Evolutionary conservation across 2,888 invertebrate species (phyloP).

Genomic region (Germaria angustata): DNA sequence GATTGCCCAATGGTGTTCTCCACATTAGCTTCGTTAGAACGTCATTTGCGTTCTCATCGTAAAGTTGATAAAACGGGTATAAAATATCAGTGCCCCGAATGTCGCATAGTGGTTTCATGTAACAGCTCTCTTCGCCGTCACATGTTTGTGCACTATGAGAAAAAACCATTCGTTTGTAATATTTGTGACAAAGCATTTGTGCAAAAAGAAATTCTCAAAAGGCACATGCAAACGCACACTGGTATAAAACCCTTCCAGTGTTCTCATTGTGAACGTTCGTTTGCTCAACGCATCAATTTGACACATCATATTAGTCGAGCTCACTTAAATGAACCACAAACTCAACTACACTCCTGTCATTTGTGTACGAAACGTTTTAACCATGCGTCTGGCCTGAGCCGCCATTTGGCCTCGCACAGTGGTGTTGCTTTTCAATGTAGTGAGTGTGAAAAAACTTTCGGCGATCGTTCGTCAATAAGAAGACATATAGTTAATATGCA

Average conservation of each 20-base stretch:
- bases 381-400: conserved; percentile 84
- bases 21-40: conserved; percentile 82
- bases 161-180: conserved; percentile 81
- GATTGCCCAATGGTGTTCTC: conserved; percentile 84
- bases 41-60: conserved; percentile 84
- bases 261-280: conserved; percentile 84
- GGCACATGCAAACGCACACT: conserved; percentile 83
- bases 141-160: conserved; percentile 84
- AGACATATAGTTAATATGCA: conserved; percentile 82
- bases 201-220: conserved; percentile 85
- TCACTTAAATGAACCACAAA: conserved; percentile 83
- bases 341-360: conserved; percentile 84
- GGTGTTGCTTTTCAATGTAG: conserved; percentile 84
- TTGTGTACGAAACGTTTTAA: conserved; percentile 82
- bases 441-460: conserved; percentile 85
- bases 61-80: conserved; percentile 82
- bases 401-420: conserved; percentile 84
- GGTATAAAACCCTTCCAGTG: conserved; percentile 85
- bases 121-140: conserved; percentile 85
- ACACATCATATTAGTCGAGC: conserved; percentile 83
- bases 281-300: conserved; percentile 87
- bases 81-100: conserved; percentile 81
- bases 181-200: conserved; percentile 84
- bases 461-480: conserved; percentile 86
- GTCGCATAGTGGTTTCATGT: conserved; percentile 86